Evolutionary conservation across 2,113 vertebrate genomes (phyloP).

Genomic region (Rhinogobius similis): DNA sequence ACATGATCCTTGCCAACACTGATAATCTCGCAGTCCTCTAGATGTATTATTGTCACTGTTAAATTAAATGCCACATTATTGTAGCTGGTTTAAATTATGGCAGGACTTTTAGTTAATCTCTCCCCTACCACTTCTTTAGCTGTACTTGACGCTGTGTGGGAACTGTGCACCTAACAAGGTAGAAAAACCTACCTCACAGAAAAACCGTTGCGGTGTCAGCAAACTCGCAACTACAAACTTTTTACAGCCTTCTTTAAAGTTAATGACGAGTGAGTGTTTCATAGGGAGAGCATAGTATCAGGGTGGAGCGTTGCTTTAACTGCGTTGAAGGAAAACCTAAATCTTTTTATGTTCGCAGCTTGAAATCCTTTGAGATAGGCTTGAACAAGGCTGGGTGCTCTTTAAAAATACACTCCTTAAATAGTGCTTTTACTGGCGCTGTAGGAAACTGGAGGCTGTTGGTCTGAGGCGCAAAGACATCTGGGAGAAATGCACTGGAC

Average conservation of each 20-base stretch:
- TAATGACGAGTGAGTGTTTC: conserved; percentile 41
- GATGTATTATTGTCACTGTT: background rate
- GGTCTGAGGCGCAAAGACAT: conserved; percentile 50
- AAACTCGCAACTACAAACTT: conserved; percentile 34
- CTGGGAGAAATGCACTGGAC: conserved; percentile 31
- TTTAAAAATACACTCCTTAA: conserved; percentile 35
- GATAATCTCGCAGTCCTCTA: background rate
- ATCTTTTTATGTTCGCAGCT: conserved; percentile 47
- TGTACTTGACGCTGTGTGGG: background rate
- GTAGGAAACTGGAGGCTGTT: conserved; percentile 56
- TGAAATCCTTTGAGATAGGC: conserved; percentile 49
- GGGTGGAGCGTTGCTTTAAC: conserved; percentile 37
- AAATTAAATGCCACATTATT: background rate
- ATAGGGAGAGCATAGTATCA: conserved; percentile 22
- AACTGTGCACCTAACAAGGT: conserved; percentile 22
- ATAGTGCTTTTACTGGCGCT: conserved; percentile 61
- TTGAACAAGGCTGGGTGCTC: conserved; percentile 36
- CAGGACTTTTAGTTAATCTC: background rate
- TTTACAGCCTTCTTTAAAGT: conserved; percentile 42
- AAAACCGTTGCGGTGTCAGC: conserved; percentile 38
- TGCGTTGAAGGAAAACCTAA: conserved; percentile 50
- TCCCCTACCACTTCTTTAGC: background rate
- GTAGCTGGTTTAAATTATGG: background rate
- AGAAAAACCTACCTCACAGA: conserved; percentile 9
- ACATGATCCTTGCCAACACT: background rate